Base-by-base conservation (phyloP, 2,888 invertebrate species). In the Agrotis segetum region DNA sequence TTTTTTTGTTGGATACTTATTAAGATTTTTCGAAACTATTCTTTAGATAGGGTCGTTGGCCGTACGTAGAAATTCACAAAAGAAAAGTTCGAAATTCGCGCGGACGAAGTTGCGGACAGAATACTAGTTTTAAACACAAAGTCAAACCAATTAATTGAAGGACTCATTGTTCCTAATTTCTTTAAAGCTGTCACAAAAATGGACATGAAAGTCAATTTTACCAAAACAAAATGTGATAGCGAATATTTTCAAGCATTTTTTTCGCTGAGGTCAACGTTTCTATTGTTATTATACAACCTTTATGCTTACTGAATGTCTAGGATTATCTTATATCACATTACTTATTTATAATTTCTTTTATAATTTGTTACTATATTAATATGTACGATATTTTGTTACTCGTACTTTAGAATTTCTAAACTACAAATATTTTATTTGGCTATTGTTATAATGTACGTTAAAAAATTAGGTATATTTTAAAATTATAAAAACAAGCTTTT, bases 131-230 rank as follows among this genome's bases (percentile, higher is more conserved):
- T 40, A 34, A 50, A 77, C 70, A 34, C 24, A 44, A 59, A 46
- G 17, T 6, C 40, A n/a, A 79, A 61, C 46, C 60, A 56, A 75
- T 79, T 62, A 62, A 19, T 58, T 53, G 16, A 53, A 53, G 53
- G 5, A 34, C 34, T 5, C 13, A 59, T 24, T 59, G 17, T 60
- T 24, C 13, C 58, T 34, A 19, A 44, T 49, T 66, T 58, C 50
- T 65, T 34, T 53, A 53, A 49, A 62, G 59, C 21, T 14, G 34
- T 74, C 65, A 53, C n/a, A 49, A 59, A 70, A 62, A 77, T 47
- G 24, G 60, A 74, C 49, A 21, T 29, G 46, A 73, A 73, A 56
- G 11, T 59, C 50, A 76, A 52, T 46, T 62, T 34, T 7, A 52
- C 29, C 17, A 14, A 14, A 53, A 59, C 14, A 50, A 34, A 74